phyloP scores from a whole-genome alignment of 2,888 invertebrate species.

The Hesperia comma region DNA sequence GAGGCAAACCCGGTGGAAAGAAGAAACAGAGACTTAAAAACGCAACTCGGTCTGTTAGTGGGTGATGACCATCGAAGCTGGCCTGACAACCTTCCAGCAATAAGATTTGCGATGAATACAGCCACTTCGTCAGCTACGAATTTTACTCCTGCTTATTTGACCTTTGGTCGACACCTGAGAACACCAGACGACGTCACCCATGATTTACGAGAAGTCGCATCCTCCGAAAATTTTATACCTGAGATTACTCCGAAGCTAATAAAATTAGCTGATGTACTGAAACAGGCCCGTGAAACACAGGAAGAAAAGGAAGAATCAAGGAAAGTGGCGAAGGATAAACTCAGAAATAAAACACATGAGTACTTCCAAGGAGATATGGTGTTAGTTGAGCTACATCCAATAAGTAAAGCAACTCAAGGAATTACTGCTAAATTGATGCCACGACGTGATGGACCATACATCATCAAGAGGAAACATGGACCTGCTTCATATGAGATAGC shows the following conservation, averaged over 20 bases:
- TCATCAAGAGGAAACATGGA: too few species aligned
- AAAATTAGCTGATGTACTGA: neutral
- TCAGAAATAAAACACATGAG: neutral
- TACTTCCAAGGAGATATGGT: neutral
- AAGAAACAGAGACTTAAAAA: constrained; percentile 50
- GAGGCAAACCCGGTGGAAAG: constrained; percentile 54
- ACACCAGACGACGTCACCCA: neutral
- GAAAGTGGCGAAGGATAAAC: neutral
- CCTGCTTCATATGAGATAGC: too few species aligned
- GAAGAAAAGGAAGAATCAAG: too few species aligned
- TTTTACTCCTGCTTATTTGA: too few species aligned
- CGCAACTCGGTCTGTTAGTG: constrained; percentile 44
- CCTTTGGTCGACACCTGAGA: neutral
- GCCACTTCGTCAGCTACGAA: too few species aligned
- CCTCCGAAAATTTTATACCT: neutral
- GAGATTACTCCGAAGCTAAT: neutral
- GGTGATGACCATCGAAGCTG: constrained; percentile 43
- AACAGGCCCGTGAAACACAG: neutral
- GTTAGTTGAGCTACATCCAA: neutral
- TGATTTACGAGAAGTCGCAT: neutral
- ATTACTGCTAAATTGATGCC: too few species aligned
- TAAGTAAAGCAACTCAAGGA: too few species aligned
- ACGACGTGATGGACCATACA: too few species aligned
- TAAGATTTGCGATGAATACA: too few species aligned
- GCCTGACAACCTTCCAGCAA: constrained; percentile 22